phyloP scores from a whole-genome alignment of 2,113 vertebrate genomes.

The Glaucomys volans region DNA sequence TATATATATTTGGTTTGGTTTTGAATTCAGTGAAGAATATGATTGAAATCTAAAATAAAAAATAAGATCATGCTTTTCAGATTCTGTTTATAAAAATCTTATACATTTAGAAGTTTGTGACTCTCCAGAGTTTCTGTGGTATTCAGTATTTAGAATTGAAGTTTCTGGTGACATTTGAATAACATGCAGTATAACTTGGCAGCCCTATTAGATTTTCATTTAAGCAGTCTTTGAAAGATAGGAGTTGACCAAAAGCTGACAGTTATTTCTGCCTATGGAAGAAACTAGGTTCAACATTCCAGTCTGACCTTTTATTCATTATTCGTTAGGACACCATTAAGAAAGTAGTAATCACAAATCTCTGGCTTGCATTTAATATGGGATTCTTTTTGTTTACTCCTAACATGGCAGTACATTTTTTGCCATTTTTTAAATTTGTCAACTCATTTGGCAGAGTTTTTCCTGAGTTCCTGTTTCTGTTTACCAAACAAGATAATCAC shows the following conservation, averaged over 20 bases:
- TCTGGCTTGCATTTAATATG: background rate
- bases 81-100: conserved; percentile 49
- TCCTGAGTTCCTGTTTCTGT: conserved; percentile 21
- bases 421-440: background rate
- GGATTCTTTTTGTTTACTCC: background rate
- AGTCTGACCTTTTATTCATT: background rate
- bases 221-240: background rate
- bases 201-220: background rate
- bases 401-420: background rate
- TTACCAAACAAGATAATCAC: background rate
- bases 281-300: background rate
- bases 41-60: conserved; percentile 48
- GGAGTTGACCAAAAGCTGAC: background rate
- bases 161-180: background rate
- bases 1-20: conserved; percentile 37
- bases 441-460: conserved; percentile 34
- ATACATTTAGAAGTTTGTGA: background rate
- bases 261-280: background rate
- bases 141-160: background rate
- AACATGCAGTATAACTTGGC: too few species aligned
- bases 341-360: background rate
- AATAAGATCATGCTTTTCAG: background rate
- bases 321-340: background rate
- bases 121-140: background rate
- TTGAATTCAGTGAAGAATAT: conserved; percentile 59